These are phyloP conservation scores for Bombycilla garrulus DNA, from an alignment of 2,113 vertebrate species.

Conservation along the genomic window DNA sequence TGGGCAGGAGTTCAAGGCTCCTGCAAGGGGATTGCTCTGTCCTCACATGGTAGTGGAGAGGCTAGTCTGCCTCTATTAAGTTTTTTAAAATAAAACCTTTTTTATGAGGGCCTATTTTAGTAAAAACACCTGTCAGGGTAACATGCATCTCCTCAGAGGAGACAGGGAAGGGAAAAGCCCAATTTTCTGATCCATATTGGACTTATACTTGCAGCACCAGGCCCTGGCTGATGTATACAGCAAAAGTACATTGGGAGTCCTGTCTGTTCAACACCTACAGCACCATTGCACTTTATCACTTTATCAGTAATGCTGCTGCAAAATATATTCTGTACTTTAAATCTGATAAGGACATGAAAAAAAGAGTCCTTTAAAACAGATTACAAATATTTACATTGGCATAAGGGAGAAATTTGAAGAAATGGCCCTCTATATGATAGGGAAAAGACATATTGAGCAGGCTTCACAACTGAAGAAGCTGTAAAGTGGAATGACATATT, in stretches of 20 bases:
- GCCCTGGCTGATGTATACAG: background rate
- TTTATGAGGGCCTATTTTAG: background rate
- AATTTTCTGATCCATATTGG: background rate
- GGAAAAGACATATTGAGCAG: background rate
- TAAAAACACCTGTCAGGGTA: background rate
- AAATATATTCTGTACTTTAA: background rate
- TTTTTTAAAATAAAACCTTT: background rate
- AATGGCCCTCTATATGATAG: background rate
- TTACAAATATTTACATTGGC: constrained; percentile 3
- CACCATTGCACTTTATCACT: background rate
- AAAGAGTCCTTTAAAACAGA: background rate
- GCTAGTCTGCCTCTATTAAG: background rate
- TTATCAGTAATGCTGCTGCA: background rate
- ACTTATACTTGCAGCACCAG: background rate
- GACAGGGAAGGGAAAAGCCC: background rate
- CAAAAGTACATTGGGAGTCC: background rate
- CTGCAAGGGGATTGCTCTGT: background rate
- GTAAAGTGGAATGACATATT: background rate
- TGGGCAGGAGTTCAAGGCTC: background rate
- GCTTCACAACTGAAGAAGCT: background rate
- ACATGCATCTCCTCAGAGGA: background rate
- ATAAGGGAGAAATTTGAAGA: background rate
- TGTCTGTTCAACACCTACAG: background rate
- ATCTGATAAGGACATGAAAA: background rate
- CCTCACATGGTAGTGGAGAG: background rate